Conservation (phyloP, 1,140 invertebrate genomes). For the Drosophila paulistorum region DNA sequence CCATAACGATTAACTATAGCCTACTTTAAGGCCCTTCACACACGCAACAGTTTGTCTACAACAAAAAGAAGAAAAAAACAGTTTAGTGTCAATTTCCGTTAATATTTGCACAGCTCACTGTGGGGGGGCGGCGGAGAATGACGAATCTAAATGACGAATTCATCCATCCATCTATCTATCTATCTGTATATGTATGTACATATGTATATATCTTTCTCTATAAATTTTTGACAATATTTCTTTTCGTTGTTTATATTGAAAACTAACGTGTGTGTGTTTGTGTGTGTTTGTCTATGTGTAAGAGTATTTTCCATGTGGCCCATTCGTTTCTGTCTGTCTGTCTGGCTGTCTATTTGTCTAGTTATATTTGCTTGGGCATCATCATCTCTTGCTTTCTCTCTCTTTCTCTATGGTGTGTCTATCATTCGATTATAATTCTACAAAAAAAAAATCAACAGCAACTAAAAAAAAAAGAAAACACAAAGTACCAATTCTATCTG, state of each 20-base stretch:
- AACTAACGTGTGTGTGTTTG: background rate
- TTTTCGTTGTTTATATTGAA: conserved; percentile 18
- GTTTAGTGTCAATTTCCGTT: conserved; percentile 46
- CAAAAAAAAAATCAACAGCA: conserved; percentile 5
- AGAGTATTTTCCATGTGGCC: conserved; percentile 20
- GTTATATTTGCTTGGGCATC: conserved; percentile 7
- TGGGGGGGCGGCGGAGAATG: conserved; percentile 4
- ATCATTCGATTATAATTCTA: conserved; percentile 50
- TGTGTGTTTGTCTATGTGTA: background rate
- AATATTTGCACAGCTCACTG: conserved; percentile 43
- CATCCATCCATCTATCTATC: background rate
- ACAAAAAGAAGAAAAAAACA: background rate
- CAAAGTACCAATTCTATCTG: conserved; percentile 12
- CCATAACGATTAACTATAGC: background rate
- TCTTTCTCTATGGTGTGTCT: conserved; percentile 28
- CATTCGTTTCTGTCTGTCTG: conserved; percentile 5
- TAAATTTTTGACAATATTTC: conserved; percentile 16
- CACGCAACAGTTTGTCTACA: conserved; percentile 4
- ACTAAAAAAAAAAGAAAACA: conserved; percentile 10
- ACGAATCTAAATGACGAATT: conserved; percentile 38
- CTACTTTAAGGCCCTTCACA: background rate
- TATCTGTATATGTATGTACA: background rate
- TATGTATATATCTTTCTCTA: background rate
- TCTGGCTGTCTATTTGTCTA: conserved; percentile 18
- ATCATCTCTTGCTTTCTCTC: background rate